phyloP scores from a whole-genome alignment of 2,797 vertebrate species.

The Sebastes hopkinsi region DNA sequence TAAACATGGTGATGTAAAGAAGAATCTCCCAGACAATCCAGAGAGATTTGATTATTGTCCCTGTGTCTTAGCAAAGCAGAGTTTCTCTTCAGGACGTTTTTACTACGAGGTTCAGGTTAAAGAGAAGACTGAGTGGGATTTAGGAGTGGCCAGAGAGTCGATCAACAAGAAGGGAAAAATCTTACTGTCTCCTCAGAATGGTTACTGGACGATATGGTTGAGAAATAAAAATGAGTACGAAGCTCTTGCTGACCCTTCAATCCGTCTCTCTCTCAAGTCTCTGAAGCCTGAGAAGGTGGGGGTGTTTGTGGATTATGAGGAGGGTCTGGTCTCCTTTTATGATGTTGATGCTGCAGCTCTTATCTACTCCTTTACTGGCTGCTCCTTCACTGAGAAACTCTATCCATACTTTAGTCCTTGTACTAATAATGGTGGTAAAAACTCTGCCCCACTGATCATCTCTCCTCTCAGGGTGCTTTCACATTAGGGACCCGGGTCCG shows the following conservation, averaged over 20 bases:
- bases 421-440: rapidly evolving
- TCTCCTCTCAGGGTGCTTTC: not conserved
- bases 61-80: too few species aligned
- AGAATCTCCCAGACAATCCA: too few species aligned
- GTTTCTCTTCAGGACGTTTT: too few species aligned
- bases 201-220: not conserved
- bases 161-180: not conserved
- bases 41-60: rapidly evolving
- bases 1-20: too few species aligned
- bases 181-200: not conserved
- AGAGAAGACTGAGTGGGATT: rapidly evolving
- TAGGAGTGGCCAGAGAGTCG: not conserved
- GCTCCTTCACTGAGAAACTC: not conserved
- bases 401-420: rapidly evolving
- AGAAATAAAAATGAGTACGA: rapidly evolving
- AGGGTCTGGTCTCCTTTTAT: too few species aligned
- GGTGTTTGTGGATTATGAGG: too few species aligned
- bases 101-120: not conserved
- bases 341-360: too few species aligned
- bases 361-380: too few species aligned
- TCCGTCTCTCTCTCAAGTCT: rapidly evolving
- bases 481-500: too few species aligned
- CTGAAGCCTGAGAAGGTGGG: too few species aligned
- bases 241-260: rapidly evolving
- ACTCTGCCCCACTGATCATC: not conserved